These are phyloP conservation scores for Sinocyclocheilus maitianheensis DNA, from an alignment of 2,113 vertebrate genomes.

Conservation along the genomic window DNA sequence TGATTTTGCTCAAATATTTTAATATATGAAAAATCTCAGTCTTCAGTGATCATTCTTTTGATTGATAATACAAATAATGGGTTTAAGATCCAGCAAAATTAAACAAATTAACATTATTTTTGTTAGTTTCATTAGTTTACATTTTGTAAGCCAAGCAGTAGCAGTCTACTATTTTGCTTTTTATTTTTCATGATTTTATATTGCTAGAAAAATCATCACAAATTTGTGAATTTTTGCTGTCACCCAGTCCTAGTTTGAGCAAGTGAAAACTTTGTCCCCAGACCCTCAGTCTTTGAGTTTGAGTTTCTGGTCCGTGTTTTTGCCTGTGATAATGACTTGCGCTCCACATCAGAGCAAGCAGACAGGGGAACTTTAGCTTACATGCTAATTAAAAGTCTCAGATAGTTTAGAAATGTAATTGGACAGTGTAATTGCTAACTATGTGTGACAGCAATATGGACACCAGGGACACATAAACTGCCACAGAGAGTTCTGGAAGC, in stretches of 20 bases:
- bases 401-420: slow-evolving; percentile 39
- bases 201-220: too few species aligned
- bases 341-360: slow-evolving; percentile 13
- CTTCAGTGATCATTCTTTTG: background rate
- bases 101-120: too few species aligned
- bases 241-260: background rate
- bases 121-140: too few species aligned
- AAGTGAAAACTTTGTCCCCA: background rate
- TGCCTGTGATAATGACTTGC: slow-evolving; percentile 26
- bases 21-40: background rate
- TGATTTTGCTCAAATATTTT: background rate
- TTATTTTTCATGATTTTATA: background rate
- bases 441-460: slow-evolving; percentile 40
- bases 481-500: slow-evolving; percentile 29
- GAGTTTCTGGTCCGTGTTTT: slow-evolving; percentile 22
- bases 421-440: slow-evolving; percentile 40
- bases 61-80: too few species aligned
- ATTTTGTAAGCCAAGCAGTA: background rate
- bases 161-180: background rate
- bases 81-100: too few species aligned
- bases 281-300: slow-evolving; percentile 6
- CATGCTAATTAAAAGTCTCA: slow-evolving; percentile 44
- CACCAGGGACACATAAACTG: slow-evolving; percentile 44
- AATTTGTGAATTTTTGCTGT: background rate
- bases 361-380: slow-evolving; percentile 48